A percentile compares a stretch with the other conserved stretches of the same genome.
Conservation (phyloP, 1,140 invertebrate species). For the Dendroctonus ponderosae region DNA sequence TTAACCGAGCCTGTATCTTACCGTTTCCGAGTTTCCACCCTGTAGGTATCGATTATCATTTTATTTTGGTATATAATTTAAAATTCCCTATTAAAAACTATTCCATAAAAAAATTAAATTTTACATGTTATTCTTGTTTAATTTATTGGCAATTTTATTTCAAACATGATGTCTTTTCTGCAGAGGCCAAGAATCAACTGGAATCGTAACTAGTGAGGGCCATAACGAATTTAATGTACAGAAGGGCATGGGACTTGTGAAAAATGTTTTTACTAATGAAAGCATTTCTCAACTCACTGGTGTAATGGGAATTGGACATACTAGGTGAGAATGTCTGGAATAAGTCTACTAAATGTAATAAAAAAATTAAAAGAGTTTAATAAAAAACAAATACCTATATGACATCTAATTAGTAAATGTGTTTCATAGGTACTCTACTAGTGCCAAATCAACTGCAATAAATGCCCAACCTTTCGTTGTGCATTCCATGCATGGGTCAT, state of each 20-base stretch:
- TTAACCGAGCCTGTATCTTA: no score
- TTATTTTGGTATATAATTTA: no score
- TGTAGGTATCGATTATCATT: no score
- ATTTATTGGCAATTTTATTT: no score
- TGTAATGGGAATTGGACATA: slow-evolving; percentile 93
- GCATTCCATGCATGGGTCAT: slow-evolving; percentile 88
- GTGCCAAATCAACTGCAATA: slow-evolving; percentile 84
- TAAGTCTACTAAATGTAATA: no score
- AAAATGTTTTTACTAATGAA: slow-evolving; percentile 88
- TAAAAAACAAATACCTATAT: no score
- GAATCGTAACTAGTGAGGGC: slow-evolving; percentile 89
- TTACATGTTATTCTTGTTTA: no score
- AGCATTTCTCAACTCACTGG: slow-evolving; percentile 82
- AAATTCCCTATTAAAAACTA: no score
- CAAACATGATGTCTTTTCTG: neutral
- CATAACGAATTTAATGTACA: slow-evolving; percentile 77
- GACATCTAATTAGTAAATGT: neutral
- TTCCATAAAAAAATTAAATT: no score
- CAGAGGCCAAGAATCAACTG: slow-evolving; percentile 93
- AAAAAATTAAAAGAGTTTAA: neutral
- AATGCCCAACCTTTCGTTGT: slow-evolving; percentile 98
- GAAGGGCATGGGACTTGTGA: slow-evolving; percentile 95
- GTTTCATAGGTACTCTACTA: slow-evolving; percentile 76
- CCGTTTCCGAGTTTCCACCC: no score
- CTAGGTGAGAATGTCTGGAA: slow-evolving; percentile 59